phyloP scores from a whole-genome alignment of 2,797 vertebrate species.

The Hoplostethus mediterraneus region DNA sequence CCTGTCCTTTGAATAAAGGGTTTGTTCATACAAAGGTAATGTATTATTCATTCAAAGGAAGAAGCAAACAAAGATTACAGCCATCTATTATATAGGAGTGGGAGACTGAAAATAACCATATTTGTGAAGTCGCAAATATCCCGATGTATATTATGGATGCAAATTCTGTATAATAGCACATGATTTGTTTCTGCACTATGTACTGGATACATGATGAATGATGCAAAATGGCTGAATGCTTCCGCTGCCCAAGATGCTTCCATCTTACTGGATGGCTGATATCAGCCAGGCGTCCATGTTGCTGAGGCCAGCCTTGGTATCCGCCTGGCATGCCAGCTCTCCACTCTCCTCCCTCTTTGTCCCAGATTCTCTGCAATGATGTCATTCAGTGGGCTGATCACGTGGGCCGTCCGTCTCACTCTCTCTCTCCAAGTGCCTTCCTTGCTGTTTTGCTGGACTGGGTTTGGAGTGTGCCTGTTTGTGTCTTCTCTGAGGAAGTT shows the following conservation, averaged over 20 bases:
- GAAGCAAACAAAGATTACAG: conserved; percentile 1
- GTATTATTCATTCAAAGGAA: conserved; percentile 29
- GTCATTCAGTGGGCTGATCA: conserved; percentile 81
- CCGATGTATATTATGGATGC: neutral
- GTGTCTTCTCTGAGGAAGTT: conserved; percentile 44
- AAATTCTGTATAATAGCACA: neutral
- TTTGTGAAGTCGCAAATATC: neutral
- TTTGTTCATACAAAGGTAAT: conserved; percentile 19
- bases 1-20: neutral
- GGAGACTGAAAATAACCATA: conserved; percentile 2
- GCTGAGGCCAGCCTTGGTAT: conserved; percentile 41
- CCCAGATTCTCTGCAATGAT: conserved; percentile 83
- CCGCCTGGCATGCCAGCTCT: conserved; percentile 42
- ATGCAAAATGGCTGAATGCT: conserved; percentile 53
- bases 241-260: conserved; percentile 48
- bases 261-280: neutral
- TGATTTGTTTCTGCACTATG: neutral
- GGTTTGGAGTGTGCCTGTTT: neutral
- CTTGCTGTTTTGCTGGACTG: conserved; percentile 20
- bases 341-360: conserved; percentile 75
- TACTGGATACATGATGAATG: conserved; percentile 7
- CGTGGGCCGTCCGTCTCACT: conserved; percentile 60
- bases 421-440: conserved; percentile 28
- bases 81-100: conserved; percentile 12
- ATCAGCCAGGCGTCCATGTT: conserved; percentile 34